Conservation (phyloP, 2,888 invertebrate genomes). For the Papilio gigon region DNA sequence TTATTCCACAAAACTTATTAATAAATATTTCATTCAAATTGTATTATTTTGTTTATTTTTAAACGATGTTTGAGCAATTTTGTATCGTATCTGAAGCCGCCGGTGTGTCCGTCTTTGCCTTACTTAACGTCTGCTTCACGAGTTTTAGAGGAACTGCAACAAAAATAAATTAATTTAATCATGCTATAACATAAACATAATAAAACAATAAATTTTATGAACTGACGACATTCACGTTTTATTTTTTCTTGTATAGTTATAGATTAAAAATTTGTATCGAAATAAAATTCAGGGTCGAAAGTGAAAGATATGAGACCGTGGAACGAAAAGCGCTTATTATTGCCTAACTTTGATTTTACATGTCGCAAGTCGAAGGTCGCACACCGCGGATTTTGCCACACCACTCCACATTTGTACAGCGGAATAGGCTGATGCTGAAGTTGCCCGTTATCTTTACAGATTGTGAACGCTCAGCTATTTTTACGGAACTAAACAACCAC, state of each 20-base stretch:
- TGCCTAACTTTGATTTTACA: constrained; percentile 36
- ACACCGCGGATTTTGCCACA: neutral
- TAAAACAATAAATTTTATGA: neutral
- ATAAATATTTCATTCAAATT: neutral
- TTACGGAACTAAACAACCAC: too few species aligned
- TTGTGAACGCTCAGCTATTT: too few species aligned
- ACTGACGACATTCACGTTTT: too few species aligned
- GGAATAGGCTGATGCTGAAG: neutral
- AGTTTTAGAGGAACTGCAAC: constrained; percentile 60
- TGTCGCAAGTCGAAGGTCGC: constrained; percentile 30
- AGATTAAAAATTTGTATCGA: constrained; percentile 10
- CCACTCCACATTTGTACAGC: neutral
- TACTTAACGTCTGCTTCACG: constrained; percentile 58
- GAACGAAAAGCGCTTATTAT: constrained; percentile 26
- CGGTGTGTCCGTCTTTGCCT: constrained; percentile 49
- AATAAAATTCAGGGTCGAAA: constrained; percentile 35
- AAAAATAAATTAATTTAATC: constrained; percentile 27
- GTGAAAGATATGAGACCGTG: constrained; percentile 29
- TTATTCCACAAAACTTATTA: neutral
- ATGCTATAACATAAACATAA: neutral
- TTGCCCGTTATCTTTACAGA: too few species aligned
- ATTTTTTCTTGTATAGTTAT: neutral
- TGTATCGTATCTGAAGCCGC: neutral
- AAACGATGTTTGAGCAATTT: neutral
- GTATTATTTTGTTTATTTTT: neutral